Conservation (phyloP, 2,888 invertebrate genomes). For the Pyrrhia umbra region DNA sequence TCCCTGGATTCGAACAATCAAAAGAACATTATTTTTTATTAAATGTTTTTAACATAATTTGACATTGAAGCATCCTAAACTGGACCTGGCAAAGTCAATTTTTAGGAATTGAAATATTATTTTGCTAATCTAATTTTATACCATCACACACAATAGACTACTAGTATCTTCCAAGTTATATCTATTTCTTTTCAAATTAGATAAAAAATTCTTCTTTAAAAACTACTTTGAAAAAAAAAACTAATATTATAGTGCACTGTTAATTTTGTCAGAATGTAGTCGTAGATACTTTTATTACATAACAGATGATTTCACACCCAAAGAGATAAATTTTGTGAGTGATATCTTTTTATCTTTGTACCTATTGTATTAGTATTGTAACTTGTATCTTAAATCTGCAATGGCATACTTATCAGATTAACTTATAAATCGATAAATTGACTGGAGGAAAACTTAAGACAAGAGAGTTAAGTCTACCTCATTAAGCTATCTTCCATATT, state of each 20-base stretch:
- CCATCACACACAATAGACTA: too few relatives aligned
- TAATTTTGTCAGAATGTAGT: neutral
- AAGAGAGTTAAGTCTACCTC: neutral
- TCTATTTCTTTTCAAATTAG: too few relatives aligned
- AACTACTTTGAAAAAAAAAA: too few relatives aligned
- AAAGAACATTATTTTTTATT: constrained; percentile 11
- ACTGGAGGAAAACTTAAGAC: neutral
- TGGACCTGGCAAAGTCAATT: neutral
- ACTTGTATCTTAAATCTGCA: neutral
- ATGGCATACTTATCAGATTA: neutral
- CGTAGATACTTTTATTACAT: neutral
- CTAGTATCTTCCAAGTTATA: too few relatives aligned
- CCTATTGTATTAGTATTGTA: constrained; percentile 4
- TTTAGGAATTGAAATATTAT: too few relatives aligned
- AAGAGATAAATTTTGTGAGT: neutral
- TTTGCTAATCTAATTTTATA: too few relatives aligned
- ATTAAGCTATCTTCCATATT: neutral
- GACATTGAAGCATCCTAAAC: neutral
- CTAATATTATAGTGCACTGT: too few relatives aligned
- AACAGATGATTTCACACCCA: constrained; percentile 1
- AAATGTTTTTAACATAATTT: neutral
- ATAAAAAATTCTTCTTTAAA: too few relatives aligned
- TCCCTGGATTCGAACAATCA: constrained; percentile 13
- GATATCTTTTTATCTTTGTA: constrained; percentile 6
- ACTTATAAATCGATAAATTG: neutral